Evolutionary conservation across 2,888 invertebrate genomes (phyloP).

Genomic region (Dusona sp.): DNA sequence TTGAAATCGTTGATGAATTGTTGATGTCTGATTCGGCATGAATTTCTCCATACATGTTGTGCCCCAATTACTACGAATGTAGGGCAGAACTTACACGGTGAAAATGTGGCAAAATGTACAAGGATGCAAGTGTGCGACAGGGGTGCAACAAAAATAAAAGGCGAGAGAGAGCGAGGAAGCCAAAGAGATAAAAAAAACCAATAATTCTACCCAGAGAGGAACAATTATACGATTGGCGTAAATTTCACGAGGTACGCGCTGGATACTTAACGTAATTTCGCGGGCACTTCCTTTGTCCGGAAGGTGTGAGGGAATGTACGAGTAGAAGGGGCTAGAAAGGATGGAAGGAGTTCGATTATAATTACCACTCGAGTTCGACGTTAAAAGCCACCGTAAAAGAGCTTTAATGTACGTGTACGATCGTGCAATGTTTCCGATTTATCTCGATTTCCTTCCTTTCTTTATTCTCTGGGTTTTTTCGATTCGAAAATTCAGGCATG

Average conservation of each 20-base stretch:
- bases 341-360: constrained; percentile 64
- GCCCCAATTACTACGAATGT: background rate
- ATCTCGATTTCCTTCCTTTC: background rate
- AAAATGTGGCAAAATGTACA: background rate
- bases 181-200: constrained; percentile 40
- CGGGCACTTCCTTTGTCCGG: constrained; percentile 57
- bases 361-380: constrained; percentile 71
- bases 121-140: background rate
- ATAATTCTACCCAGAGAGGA: constrained; percentile 48
- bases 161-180: background rate
- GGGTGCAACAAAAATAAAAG: constrained; percentile 1
- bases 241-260: constrained; percentile 61
- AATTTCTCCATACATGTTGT: constrained; percentile 3
- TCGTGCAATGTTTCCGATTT: constrained; percentile 25
- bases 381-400: constrained; percentile 73
- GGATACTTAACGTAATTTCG: constrained; percentile 63
- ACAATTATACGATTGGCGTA: constrained; percentile 64
- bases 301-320: constrained; percentile 23
- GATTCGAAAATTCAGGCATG: background rate
- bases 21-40: background rate
- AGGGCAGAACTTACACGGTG: background rate
- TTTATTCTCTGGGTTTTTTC: background rate
- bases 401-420: constrained; percentile 56
- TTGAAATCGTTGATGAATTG: background rate
- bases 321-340: background rate